Conservation (phyloP, 2,113 vertebrate genomes). For the Genyomyrus donnyi region DNA sequence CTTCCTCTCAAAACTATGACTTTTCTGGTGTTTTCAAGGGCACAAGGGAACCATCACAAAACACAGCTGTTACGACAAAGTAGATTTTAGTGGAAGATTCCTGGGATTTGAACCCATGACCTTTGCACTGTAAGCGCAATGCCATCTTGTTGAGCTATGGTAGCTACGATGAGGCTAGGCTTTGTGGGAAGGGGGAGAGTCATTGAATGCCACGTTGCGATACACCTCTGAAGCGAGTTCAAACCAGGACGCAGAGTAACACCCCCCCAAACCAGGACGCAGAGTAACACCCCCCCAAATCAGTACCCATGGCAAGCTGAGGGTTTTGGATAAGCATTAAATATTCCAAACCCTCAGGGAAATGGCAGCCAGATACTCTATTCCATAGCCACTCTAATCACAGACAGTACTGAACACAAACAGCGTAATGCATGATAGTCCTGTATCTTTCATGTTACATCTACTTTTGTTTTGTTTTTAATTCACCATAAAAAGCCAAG, state of each 20-base stretch:
- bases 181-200: no score
- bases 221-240: no score
- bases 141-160: no score
- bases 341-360: neutral
- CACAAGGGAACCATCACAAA: neutral
- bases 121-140: no score
- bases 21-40: neutral
- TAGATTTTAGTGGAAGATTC: neutral
- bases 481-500: neutral
- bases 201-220: no score
- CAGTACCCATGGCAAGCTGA: neutral
- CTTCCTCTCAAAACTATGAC: neutral
- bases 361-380: neutral
- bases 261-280: neutral
- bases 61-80: neutral
- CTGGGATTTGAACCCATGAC: no score
- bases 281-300: neutral
- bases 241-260: no score
- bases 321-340: neutral
- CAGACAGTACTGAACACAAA: neutral
- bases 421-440: neutral
- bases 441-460: neutral
- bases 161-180: no score
- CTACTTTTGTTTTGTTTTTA: neutral
- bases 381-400: neutral